Percentiles rank a stretch among this genome's conserved stretches.
Conservation (phyloP, 2,888 invertebrate genomes). For the Zaprionus obscuricornis region DNA sequence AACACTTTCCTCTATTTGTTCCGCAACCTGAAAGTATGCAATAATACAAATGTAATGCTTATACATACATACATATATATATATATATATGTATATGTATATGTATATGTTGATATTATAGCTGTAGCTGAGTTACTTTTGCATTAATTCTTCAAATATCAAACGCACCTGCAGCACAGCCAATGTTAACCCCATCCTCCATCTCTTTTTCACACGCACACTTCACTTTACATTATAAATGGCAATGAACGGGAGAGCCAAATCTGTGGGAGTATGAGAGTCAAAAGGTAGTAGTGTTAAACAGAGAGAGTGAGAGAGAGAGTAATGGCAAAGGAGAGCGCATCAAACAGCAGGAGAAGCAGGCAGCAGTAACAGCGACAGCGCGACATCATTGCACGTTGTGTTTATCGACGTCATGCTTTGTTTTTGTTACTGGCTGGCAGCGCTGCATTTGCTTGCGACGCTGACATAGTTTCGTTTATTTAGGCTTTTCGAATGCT, state of each 20-base stretch:
- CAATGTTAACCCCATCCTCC: too few species aligned
- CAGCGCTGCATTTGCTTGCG: conserved; percentile 33
- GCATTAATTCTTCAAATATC: conserved; percentile 25
- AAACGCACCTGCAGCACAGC: background rate
- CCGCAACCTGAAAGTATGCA: conserved; percentile 55
- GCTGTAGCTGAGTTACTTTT: conserved; percentile 15
- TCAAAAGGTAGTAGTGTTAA: background rate
- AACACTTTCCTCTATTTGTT: conserved; percentile 7
- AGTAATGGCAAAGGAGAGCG: conserved; percentile 15
- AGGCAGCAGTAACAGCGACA: background rate
- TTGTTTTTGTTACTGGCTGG: conserved; percentile 6
- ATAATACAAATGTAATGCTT: too few species aligned
- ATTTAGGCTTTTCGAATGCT: conserved; percentile 47
- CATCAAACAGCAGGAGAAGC: conserved; percentile 23
- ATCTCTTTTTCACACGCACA: too few species aligned
- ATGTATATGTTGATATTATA: too few species aligned
- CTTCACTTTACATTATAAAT: too few species aligned
- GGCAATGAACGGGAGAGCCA: too few species aligned
- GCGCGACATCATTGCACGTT: conserved; percentile 15
- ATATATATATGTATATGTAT: background rate
- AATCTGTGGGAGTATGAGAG: background rate
- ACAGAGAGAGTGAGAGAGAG: conserved; percentile 3
- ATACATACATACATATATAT: background rate
- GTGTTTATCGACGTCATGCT: conserved; percentile 38
- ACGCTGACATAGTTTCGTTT: conserved; percentile 68